Percentiles rank a stretch among this genome's conserved stretches.
Evolutionary conservation across 2,113 vertebrate genomes (phyloP).

Genomic region (Jacana jacana): DNA sequence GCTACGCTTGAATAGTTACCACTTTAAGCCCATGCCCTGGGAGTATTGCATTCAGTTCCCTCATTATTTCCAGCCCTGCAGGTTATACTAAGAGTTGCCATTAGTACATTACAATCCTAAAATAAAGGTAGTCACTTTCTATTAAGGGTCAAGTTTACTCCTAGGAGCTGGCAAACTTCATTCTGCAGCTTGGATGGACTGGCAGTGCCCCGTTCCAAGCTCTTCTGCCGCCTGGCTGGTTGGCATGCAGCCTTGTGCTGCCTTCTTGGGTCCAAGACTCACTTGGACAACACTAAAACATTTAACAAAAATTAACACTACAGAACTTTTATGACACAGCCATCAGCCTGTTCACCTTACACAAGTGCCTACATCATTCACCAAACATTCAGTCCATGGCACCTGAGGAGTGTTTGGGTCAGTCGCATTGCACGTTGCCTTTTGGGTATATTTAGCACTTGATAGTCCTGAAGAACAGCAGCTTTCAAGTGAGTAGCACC

Average conservation of each 20-base stretch:
- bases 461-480: not conserved
- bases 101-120: constrained; percentile 54
- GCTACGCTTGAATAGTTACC: constrained; percentile 66
- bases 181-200: not conserved
- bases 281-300: not conserved
- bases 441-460: not conserved
- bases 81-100: constrained; percentile 60
- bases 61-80: constrained; percentile 73
- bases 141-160: constrained; percentile 48
- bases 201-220: not conserved
- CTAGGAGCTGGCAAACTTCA: not conserved
- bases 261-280: not conserved
- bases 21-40: constrained; percentile 65
- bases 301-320: not conserved
- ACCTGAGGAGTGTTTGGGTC: not conserved
- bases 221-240: not conserved
- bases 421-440: not conserved
- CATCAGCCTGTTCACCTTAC: not conserved
- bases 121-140: constrained; percentile 61
- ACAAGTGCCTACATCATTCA: not conserved
- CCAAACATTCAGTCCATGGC: not conserved
- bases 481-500: not conserved
- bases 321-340: not conserved
- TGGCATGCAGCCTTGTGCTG: not conserved
- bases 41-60: constrained; percentile 55